These are phyloP conservation scores for Zaprionus africanus DNA, from an alignment of 1,140 invertebrate species.

Conservation along the genomic window DNA sequence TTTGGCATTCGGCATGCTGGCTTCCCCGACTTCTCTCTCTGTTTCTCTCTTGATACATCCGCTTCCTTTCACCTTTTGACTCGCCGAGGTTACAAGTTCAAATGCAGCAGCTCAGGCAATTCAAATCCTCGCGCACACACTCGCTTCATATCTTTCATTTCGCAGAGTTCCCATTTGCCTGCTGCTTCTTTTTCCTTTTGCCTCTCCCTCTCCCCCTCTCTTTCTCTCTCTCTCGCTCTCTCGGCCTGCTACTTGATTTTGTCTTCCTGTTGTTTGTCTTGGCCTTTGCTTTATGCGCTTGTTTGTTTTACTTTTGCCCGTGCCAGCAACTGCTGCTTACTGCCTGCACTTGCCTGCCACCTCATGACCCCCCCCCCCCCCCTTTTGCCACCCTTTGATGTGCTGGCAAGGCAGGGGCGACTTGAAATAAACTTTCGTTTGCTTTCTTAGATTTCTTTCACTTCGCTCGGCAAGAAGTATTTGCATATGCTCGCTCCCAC, in stretches of 20 bases:
- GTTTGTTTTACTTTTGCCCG: conserved; percentile 45
- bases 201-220: background rate
- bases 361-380: background rate
- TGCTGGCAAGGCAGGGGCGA: background rate
- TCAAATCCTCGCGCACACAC: conserved; percentile 1
- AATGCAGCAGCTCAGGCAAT: conserved; percentile 18
- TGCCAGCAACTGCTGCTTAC: conserved; percentile 21
- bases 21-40: background rate
- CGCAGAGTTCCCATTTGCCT: background rate
- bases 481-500: conserved; percentile 36
- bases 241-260: conserved; percentile 40
- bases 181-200: background rate
- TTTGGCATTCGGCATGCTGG: conserved; percentile 33
- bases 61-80: conserved; percentile 48
- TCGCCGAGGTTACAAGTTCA: conserved; percentile 54
- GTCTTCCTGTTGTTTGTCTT: conserved; percentile 52
- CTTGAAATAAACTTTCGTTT: conserved; percentile 56
- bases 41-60: conserved; percentile 5
- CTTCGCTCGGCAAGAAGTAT: conserved; percentile 20
- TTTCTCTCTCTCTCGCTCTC: background rate
- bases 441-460: conserved; percentile 46
- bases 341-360: conserved; percentile 48
- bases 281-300: conserved; percentile 43
- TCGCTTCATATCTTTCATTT: background rate
- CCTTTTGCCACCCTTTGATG: background rate